These are phyloP conservation scores for Stomatorhinus ivindoensis DNA, from an alignment of 2,113 vertebrate species.

Conservation along the genomic window DNA sequence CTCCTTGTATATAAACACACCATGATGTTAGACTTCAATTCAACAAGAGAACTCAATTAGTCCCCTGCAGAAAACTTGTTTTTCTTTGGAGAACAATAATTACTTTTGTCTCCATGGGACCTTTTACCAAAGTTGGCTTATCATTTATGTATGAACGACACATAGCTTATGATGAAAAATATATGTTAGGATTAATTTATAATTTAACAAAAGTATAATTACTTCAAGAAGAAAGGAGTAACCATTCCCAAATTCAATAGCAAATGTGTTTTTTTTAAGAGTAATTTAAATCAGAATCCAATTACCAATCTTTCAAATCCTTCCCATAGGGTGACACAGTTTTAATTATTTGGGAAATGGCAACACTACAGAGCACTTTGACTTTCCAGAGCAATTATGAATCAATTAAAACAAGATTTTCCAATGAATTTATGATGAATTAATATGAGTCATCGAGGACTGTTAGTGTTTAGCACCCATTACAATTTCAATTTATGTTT, in stretches of 20 bases:
- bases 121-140: not conserved
- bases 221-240: conserved; percentile 8
- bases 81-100: not conserved
- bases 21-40: not conserved
- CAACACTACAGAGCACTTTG: conserved; percentile 23
- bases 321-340: conserved; percentile 31
- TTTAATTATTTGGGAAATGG: conserved; percentile 40
- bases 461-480: conserved; percentile 21
- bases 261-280: conserved; percentile 21
- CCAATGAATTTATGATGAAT: conserved; percentile 32
- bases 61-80: not conserved
- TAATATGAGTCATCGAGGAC: conserved; percentile 25
- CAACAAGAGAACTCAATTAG: not conserved
- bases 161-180: not conserved
- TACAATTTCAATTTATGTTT: conserved; percentile 17
- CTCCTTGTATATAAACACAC: not conserved
- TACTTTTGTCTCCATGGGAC: not conserved
- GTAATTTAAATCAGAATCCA: conserved; percentile 42
- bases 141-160: not conserved
- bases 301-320: conserved; percentile 30
- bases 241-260: not conserved
- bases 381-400: conserved; percentile 43
- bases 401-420: conserved; percentile 43
- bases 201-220: conserved; percentile 11
- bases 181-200: not conserved